Conservation (phyloP, 2,797 vertebrate genomes). For the Centroberyx gerrardi region DNA sequence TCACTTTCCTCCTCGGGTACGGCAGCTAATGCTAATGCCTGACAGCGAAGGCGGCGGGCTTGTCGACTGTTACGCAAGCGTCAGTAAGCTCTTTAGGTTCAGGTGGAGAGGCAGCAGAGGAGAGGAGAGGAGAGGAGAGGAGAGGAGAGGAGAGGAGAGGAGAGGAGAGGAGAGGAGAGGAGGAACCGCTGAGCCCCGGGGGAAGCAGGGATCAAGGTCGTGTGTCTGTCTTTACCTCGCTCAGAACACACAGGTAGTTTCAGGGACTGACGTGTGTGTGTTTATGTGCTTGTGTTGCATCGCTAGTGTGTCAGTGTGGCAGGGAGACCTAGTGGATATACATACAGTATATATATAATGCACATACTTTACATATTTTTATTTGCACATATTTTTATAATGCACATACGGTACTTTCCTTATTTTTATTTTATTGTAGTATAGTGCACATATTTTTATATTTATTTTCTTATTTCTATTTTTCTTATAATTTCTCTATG, state of each 20-base stretch:
- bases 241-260: neutral
- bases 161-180: neutral
- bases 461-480: too few relatives aligned
- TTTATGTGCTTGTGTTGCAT: neutral
- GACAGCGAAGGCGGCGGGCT: slow-evolving; percentile 1
- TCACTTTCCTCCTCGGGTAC: neutral
- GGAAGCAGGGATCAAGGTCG: slow-evolving; percentile 48
- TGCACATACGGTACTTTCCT: too few relatives aligned
- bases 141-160: too few relatives aligned
- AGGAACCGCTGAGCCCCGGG: slow-evolving; percentile 36
- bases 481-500: too few relatives aligned
- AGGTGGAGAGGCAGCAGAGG: neutral
- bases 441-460: too few relatives aligned
- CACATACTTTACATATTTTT: too few relatives aligned
- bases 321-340: too few relatives aligned
- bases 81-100: slow-evolving; percentile 49
- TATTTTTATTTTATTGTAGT: too few relatives aligned
- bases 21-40: slow-evolving; percentile 23
- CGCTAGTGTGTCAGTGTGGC: too few relatives aligned
- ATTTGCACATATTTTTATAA: too few relatives aligned
- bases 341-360: too few relatives aligned
- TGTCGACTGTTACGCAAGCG: slow-evolving; percentile 40
- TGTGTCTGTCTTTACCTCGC: slow-evolving; percentile 29
- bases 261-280: neutral
- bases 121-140: slow-evolving; percentile 26